phyloP scores from a whole-genome alignment of 2,888 invertebrate genomes.

The Arctia plantaginis region DNA sequence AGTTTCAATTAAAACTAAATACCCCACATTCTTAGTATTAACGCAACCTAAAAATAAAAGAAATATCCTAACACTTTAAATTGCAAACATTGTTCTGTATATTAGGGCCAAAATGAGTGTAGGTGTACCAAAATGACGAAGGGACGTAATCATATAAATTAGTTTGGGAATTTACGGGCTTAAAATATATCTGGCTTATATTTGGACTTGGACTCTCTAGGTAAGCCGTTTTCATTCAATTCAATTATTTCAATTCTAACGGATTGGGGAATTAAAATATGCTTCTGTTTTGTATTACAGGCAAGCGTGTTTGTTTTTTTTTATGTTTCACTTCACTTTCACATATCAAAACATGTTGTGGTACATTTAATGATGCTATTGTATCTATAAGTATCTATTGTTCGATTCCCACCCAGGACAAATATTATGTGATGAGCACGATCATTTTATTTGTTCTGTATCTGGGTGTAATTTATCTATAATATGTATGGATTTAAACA shows the following conservation, averaged over 20 bases:
- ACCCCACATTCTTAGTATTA: not conserved
- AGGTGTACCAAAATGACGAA: conserved; percentile 11
- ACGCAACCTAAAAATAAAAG: conserved; percentile 28
- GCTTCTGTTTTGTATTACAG: too few relatives aligned
- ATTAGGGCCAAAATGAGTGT: conserved; percentile 30
- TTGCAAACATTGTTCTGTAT: conserved; percentile 25
- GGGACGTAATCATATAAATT: conserved; percentile 42
- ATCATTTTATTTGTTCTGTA: too few relatives aligned
- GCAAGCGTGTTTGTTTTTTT: too few relatives aligned
- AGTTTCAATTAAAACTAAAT: not conserved
- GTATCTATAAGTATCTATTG: too few relatives aligned
- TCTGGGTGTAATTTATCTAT: too few relatives aligned
- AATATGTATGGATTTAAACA: too few relatives aligned
- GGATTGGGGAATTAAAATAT: not conserved
- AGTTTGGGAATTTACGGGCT: conserved; percentile 39
- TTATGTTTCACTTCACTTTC: too few relatives aligned
- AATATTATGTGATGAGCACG: too few relatives aligned
- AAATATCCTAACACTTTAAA: conserved; percentile 34
- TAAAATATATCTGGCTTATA: conserved; percentile 25
- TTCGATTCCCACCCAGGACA: too few relatives aligned
- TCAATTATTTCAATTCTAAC: not conserved
- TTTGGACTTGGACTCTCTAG: not conserved
- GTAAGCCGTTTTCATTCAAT: not conserved
- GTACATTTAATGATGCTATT: too few relatives aligned
- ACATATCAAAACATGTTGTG: too few relatives aligned